Evolutionary conservation across 2,888 invertebrate species (phyloP), one percentile per base, ranked within the genome.

Genomic region (Steinernema carpocapsae): DNA sequence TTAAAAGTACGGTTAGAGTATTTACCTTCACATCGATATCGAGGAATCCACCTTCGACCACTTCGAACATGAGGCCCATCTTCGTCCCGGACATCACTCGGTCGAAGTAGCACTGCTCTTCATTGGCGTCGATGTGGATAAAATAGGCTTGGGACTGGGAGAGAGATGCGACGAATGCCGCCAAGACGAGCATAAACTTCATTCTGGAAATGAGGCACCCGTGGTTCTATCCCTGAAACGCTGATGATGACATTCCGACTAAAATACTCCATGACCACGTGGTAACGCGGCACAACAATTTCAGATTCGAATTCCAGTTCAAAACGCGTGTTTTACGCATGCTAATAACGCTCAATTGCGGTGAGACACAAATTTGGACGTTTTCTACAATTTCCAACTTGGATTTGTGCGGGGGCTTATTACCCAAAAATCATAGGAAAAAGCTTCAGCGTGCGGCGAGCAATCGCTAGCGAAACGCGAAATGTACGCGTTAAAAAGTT

Each of bases 81-180:
- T 97, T 97, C 0, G 96, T 95, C 83, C 94, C 95, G 84, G 93
- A 92, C 88, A 94, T 93, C 70, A 96, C 94, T 90, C 92, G 93
- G 88, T 99, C 97, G 88, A 95, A 97, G 90, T 97, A 99, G 90
- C 99, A 99, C 91, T 97, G 97, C 90, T 99, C 97, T 32, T 94
- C 94, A 88, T 97, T 95, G 73, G 99, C 97, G 89, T 99, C 99
- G 14, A 99, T 94, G 75, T 88, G 88, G 45, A 91, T 88, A 78
- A 89, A 89, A 78, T 88, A 88, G 76, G 72, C 78, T 22, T 32
- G 26, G 17, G 29, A 1, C 0, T 45, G 42, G 29, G 48, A 56
- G 1, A 52, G 24, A 3, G 73, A 24, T 4, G 52, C 32, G 70
- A 70, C 24, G 26, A 70, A 19, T 17, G 64, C 26, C 37, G 37